Base-by-base conservation (phyloP, 2,113 vertebrate species). In the Perognathus longimembris region DNA sequence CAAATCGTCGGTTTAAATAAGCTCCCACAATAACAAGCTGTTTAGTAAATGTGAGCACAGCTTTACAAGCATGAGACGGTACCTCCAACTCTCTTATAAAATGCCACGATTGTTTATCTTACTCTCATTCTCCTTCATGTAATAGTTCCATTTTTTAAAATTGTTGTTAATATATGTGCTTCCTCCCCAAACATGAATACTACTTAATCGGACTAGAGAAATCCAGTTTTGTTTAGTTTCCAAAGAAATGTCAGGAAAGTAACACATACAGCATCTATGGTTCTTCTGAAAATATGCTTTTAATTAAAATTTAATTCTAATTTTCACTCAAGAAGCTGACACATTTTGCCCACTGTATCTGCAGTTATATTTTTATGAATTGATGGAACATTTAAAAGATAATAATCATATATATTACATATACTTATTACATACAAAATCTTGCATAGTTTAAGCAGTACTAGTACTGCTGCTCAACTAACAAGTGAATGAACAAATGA, bases 1-100 rank as follows among this genome's bases (percentile, higher is more conserved):
- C 97, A 98, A 98, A 98, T 95, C 97, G 96, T 96, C 97, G 96
- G 96, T 97, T 97, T 97, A 97, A 97, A 97, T 95, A 97, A 97
- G 82, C 91, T 96, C 91, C 96, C 96, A 92, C 96, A 96, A 90
- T 97, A 96, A 97, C 96, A 96, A 97, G 95, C 95, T 96, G 92
- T 94, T 97, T 94, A 92, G 96, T 97, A 96, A 96, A 97, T 97
- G 97, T 97, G 96, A 97, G 95, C 94, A 96, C 95, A 89, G 75
- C 71, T 89, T 97, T 97, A 95, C 30, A 95, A 93, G 70, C 88
- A 95, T 89, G 93, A 96, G 96, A 96, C 86, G 94, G 89, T 89
- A 91, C 84, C 87, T 67, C 83, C 42, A 88, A 50, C 85, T 84
- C 82, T 80, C 87, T 85, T 96, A 95, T 86, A 97, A 97, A 97